phyloP scores from a whole-genome alignment of 2,888 invertebrate genomes.

The Antheraea yamamai region DNA sequence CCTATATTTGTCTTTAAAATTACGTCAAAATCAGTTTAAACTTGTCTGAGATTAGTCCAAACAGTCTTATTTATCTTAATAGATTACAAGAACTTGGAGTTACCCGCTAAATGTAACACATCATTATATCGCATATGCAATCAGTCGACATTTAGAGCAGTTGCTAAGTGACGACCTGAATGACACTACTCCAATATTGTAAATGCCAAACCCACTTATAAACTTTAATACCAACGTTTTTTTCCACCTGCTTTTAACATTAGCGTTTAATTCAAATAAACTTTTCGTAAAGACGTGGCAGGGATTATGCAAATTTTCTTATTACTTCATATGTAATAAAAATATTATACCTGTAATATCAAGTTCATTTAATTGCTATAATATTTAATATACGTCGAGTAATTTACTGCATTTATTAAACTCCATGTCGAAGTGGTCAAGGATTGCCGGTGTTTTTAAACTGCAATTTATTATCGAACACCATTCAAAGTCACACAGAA shows the following conservation, averaged over 20 bases:
- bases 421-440: slow-evolving; percentile 19
- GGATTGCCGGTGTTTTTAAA: slow-evolving; percentile 19
- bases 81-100: neutral
- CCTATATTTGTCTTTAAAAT: too few species aligned
- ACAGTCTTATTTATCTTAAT: too few species aligned
- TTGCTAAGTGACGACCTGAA: slow-evolving; percentile 5
- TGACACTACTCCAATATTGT: slow-evolving; percentile 1
- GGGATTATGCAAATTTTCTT: neutral
- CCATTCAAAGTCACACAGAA: neutral
- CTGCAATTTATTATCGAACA: neutral
- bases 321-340: neutral
- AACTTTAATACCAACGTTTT: neutral
- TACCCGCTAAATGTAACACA: neutral
- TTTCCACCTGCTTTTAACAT: neutral
- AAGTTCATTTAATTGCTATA: slow-evolving; percentile 15
- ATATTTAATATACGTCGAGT: slow-evolving; percentile 16
- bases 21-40: too few species aligned
- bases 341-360: slow-evolving; percentile 1
- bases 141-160: slow-evolving; percentile 12
- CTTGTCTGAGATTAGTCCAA: too few species aligned
- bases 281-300: neutral
- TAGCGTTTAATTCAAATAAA: neutral
- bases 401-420: slow-evolving; percentile 17
- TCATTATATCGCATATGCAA: neutral
- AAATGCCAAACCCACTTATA: neutral